Percentiles rank a stretch among this genome's conserved stretches.
These are phyloP conservation scores for Porites evermanni DNA, from an alignment of 92 coral and sea anemone genomes.

Conservation along the genomic window DNA sequence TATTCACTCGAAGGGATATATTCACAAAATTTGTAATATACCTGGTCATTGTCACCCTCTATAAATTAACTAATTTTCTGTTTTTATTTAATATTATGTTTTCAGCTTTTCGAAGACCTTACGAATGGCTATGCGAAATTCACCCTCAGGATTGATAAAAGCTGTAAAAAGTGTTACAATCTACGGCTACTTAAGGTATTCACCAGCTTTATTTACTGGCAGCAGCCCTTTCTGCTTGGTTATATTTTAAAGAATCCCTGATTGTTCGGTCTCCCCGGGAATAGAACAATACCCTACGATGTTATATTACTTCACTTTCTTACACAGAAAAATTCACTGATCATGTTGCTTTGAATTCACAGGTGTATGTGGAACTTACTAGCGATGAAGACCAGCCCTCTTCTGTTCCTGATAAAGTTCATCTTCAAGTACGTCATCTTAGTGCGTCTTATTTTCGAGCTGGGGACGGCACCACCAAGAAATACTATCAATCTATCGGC, in stretches of 20 bases:
- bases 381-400: neutral
- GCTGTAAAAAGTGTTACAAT: conserved; percentile 6
- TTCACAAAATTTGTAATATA: too few species aligned
- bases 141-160: neutral
- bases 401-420: neutral
- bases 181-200: conserved; percentile 1
- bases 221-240: neutral
- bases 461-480: neutral
- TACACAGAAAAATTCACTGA: neutral
- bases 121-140: neutral
- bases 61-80: too few species aligned
- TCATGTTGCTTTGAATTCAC: neutral
- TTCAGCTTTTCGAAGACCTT: neutral
- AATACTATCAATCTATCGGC: conserved; percentile 4
- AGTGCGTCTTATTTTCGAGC: conserved; percentile 18
- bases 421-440: conserved; percentile 19
- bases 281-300: too few species aligned
- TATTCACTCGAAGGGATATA: too few species aligned
- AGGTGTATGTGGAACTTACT: conserved; percentile 3
- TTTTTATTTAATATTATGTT: too few species aligned
- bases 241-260: too few species aligned
- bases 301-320: too few species aligned
- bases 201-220: neutral
- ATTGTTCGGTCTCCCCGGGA: too few species aligned
- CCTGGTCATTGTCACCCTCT: too few species aligned